Percentiles rank a stretch among this genome's conserved stretches.
Evolutionary conservation across 2,113 vertebrate genomes (phyloP).

Genomic region (Myotis lucifugus): DNA sequence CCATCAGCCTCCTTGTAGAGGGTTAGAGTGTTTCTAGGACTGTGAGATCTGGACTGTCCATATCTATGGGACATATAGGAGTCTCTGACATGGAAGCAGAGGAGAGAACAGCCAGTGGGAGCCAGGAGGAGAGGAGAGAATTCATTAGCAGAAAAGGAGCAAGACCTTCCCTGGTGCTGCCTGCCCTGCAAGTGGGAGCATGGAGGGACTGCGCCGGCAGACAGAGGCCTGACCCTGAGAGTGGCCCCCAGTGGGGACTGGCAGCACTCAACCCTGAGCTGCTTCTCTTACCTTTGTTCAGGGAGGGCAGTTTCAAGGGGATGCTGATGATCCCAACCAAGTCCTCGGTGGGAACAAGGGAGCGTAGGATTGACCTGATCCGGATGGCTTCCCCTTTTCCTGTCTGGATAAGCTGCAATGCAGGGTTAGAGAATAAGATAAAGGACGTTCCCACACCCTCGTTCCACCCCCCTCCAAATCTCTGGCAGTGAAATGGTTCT

Average conservation of each 20-base stretch:
- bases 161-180: background rate
- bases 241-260: background rate
- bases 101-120: background rate
- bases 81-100: background rate
- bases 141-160: background rate
- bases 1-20: background rate
- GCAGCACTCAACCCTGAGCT: background rate
- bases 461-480: background rate
- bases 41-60: background rate
- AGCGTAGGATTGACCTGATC: constrained; percentile 97
- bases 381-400: constrained; percentile 99
- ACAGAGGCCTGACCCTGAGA: background rate
- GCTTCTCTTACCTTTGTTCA: constrained; percentile 92
- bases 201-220: accelerated
- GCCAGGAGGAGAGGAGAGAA: background rate
- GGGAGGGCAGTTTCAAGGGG: constrained; percentile 93
- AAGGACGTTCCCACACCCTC: accelerated
- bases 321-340: constrained; percentile 99
- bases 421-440: constrained; percentile 1
- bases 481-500: background rate
- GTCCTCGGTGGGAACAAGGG: constrained; percentile 97
- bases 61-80: accelerated
- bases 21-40: background rate
- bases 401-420: constrained; percentile 95
- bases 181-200: background rate